Percentiles rank a stretch among this genome's conserved stretches.
Evolutionary conservation across 1,140 invertebrate species (phyloP).

Genomic region (Sycophila sp.): DNA sequence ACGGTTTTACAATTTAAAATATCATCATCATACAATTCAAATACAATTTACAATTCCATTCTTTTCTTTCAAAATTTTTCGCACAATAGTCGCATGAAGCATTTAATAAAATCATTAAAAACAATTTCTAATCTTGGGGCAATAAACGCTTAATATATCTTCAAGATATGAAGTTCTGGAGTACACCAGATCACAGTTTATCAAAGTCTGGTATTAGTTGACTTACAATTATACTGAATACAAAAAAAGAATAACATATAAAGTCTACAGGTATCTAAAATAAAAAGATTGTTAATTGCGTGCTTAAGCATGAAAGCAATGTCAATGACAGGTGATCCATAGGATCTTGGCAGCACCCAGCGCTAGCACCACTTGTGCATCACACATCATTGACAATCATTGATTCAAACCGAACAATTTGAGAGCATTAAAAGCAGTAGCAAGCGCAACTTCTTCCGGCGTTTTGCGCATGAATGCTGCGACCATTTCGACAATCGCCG

Average conservation of each 20-base stretch:
- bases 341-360: conserved; percentile 11
- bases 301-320: conserved; percentile 8
- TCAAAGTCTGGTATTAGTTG: neutral
- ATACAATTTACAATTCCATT: conserved; percentile 15
- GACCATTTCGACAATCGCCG: conserved; percentile 92
- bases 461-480: conserved; percentile 88
- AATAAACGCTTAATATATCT: neutral
- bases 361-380: conserved; percentile 37
- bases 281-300: conserved; percentile 20
- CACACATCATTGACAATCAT: conserved; percentile 58
- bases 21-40: conserved; percentile 1
- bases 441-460: conserved; percentile 90
- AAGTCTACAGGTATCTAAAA: conserved; percentile 8
- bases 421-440: conserved; percentile 92
- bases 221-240: conserved; percentile 21
- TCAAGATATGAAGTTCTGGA: conserved; percentile 16
- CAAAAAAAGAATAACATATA: conserved; percentile 28
- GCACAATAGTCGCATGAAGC: conserved; percentile 1
- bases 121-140: neutral
- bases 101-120: conserved; percentile 1
- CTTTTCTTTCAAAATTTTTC: conserved; percentile 1
- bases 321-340: conserved; percentile 2
- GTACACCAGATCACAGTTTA: neutral
- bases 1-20: conserved; percentile 30
- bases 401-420: conserved; percentile 91